Conservation (phyloP, 2,797 vertebrate genomes). For the Syngnathus acus region DNA sequence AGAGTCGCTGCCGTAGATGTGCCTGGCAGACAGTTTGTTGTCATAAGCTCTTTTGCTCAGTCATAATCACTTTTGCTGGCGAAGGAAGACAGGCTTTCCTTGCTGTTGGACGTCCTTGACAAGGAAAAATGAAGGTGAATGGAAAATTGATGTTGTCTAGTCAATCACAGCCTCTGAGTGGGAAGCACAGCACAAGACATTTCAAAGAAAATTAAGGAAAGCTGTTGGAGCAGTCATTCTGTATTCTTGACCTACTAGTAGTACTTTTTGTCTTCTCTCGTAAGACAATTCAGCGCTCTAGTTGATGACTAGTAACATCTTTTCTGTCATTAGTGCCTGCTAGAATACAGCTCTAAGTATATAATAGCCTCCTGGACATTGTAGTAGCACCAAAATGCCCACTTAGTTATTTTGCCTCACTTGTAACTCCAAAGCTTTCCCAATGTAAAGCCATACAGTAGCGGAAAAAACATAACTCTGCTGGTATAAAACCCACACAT, state of each 20-base stretch:
- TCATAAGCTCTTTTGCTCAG: conserved; percentile 5
- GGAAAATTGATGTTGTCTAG: not conserved
- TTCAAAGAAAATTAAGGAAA: not conserved
- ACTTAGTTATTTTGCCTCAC: no score
- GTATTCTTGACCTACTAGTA: not conserved
- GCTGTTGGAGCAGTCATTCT: not conserved
- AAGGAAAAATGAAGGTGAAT: conserved; percentile 1
- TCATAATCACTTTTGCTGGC: conserved; percentile 9
- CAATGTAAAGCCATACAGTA: no score
- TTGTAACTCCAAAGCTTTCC: no score
- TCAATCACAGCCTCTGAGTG: not conserved
- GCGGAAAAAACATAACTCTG: no score
- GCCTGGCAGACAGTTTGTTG: conserved; percentile 6
- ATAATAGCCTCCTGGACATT: no score
- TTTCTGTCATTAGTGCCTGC: not conserved
- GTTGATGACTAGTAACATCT: not conserved
- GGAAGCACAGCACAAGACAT: not conserved
- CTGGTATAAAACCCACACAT: no score
- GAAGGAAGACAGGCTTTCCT: conserved; percentile 1
- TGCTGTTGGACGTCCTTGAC: conserved; percentile 6
- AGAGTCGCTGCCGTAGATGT: not conserved
- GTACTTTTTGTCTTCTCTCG: no score
- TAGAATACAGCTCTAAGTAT: no score
- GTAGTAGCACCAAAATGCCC: no score
- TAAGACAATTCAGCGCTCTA: no score